Evolutionary conservation across 1,140 invertebrate species (phyloP), one percentile per base, ranked within the genome.

Genomic region (Caenorhabditis briggsae): DNA sequence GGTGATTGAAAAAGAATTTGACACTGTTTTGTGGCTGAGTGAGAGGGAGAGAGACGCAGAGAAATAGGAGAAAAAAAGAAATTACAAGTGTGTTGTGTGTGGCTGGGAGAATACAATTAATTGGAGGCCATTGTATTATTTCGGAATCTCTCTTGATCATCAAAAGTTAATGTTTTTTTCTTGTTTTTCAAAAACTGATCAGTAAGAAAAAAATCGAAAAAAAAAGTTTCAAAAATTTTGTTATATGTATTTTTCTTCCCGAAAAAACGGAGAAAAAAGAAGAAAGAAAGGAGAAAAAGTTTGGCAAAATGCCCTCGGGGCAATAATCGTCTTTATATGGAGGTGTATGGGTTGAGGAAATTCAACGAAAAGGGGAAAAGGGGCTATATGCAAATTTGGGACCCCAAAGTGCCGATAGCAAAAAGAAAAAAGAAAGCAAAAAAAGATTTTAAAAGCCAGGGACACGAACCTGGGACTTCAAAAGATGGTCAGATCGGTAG

Each of bases 291-390:
- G 5, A 16, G 50, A 53, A 53, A 12, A 16, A 12, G 59, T 46
- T 46, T n/a, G 12, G 16, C 9, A 50, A 50, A 50, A 20, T 50
- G 46, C 70, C 43, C 70, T n/a, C 70, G 46, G 70, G 70, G 70
- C 70, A 78, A 50, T 78, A 78, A 78, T 78, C 70, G 70, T 78
- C 70, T 78, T 78, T 50, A 41, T 58, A n/a, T 25, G 41, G 64
- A 46, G 14, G 64, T 18, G 16, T 11, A n/a, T 11, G 33, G 64
- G 12, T 14, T 46, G 59, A 8, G 23, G 11, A 61, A 25, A 70
- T 7, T 9, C 9, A 53, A 12, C 9, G 50, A 53, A 53, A 53
- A 53, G 16, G 33, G 33, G 33, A 2, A 33, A 33, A 33, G 33
- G 33, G 33, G 33, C 33, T 33, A 33, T 33, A 33, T 33, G 33